These are phyloP conservation scores for Ciona savignyi DNA, from an alignment of 23 tunicate genomes.

Conservation along the genomic window DNA sequence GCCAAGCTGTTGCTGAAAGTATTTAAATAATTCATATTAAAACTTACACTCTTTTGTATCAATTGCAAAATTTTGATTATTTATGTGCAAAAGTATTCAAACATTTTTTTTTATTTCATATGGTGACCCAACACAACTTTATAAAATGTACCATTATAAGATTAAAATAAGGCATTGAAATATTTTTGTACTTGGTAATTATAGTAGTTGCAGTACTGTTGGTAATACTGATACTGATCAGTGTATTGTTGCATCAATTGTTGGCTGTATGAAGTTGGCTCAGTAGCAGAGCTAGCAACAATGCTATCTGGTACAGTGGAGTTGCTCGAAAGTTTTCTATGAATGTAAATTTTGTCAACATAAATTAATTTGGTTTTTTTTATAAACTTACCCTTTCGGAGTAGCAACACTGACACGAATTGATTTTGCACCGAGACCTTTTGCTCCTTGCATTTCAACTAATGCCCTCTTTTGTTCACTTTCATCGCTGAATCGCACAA, in stretches of 20 bases:
- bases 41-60: too few relatives aligned
- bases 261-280: conserved; percentile 11
- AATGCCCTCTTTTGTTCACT: conserved; percentile 59
- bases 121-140: too few relatives aligned
- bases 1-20: too few relatives aligned
- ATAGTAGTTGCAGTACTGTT: conserved; percentile 77
- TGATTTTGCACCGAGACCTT: conserved; percentile 66
- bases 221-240: conserved; percentile 61
- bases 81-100: too few relatives aligned
- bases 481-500: conserved; percentile 73
- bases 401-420: too few relatives aligned
- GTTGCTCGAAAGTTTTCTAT: conserved; percentile 1
- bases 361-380: too few relatives aligned
- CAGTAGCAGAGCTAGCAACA: too few relatives aligned
- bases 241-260: conserved; percentile 66
- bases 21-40: too few relatives aligned
- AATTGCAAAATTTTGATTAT: too few relatives aligned
- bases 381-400: conserved; percentile 61
- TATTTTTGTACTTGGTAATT: conserved; percentile 58
- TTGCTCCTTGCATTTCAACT: conserved; percentile 83
- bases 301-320: conserved; percentile 11
- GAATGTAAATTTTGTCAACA: neutral
- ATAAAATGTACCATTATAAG: too few relatives aligned
- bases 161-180: too few relatives aligned
- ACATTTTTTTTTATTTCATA: too few relatives aligned